Conservation (phyloP, 2,113 vertebrate species). For the Natator depressus region DNA sequence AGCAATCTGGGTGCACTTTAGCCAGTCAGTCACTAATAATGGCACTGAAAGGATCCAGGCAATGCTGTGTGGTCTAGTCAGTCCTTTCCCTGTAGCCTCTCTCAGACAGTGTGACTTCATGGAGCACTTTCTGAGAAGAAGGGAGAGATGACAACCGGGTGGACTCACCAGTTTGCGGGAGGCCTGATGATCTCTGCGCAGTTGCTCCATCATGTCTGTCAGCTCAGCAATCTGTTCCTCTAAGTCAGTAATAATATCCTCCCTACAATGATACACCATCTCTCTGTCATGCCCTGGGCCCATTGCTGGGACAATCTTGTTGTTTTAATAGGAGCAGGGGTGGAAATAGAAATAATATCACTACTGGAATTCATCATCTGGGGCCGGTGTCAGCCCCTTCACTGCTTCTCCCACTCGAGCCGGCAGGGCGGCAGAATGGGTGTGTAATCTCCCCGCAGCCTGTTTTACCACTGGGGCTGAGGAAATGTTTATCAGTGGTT, state of each 20-base stretch:
- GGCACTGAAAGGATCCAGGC: background rate
- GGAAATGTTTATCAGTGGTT: background rate
- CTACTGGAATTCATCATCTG: background rate
- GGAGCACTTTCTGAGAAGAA: background rate
- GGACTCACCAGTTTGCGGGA: slow-evolving; percentile 63
- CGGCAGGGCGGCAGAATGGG: background rate
- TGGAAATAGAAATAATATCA: background rate
- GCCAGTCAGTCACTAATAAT: background rate
- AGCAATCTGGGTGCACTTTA: background rate
- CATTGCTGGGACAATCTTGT: background rate
- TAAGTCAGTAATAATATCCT: slow-evolving; percentile 62
- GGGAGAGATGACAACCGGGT: background rate
- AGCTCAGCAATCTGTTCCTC: slow-evolving; percentile 75
- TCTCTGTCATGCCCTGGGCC: background rate
- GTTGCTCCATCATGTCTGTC: slow-evolving; percentile 70
- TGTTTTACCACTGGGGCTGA: background rate
- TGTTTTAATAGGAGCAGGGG: background rate
- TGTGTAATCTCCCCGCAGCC: background rate
- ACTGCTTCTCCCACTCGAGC: background rate
- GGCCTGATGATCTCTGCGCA: slow-evolving; percentile 69
- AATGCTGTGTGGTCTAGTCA: background rate
- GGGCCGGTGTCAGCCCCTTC: background rate
- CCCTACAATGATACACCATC: slow-evolving; percentile 28
- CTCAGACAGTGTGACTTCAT: background rate
- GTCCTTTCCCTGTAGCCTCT: too few relatives aligned